Evolutionary conservation across 2,888 invertebrate species (phyloP).

Genomic region (Troides oblongomaculatus): DNA sequence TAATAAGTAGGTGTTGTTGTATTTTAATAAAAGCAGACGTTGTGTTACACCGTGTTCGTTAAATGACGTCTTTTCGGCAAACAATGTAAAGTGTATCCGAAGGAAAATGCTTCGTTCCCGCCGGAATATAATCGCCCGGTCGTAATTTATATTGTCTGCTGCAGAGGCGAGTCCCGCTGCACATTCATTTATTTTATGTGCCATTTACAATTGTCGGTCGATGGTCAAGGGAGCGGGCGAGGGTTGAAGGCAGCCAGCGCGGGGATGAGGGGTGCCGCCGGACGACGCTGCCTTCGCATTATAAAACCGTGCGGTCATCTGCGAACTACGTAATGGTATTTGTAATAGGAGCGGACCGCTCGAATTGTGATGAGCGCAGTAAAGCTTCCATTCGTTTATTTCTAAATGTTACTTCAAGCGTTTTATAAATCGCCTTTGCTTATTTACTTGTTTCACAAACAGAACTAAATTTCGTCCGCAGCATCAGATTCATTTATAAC

Average conservation of each 20-base stretch:
- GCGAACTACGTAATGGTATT: slow-evolving; percentile 77
- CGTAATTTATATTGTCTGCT: slow-evolving; percentile 82
- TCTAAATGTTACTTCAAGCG: slow-evolving; percentile 39
- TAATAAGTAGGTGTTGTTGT: not conserved
- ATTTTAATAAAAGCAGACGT: not conserved
- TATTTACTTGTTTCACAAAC: not conserved
- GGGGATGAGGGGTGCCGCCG: slow-evolving; percentile 48
- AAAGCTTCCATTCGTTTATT: slow-evolving; percentile 68
- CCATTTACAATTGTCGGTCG: slow-evolving; percentile 82
- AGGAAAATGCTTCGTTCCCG: slow-evolving; percentile 78
- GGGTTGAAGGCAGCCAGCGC: slow-evolving; percentile 50
- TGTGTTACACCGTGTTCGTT: slow-evolving; percentile 33
- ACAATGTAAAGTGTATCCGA: slow-evolving; percentile 69
- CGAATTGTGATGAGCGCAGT: slow-evolving; percentile 64
- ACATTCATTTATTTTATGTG: slow-evolving; percentile 82
- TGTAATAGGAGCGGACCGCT: slow-evolving; percentile 71
- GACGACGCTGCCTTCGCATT: slow-evolving; percentile 75
- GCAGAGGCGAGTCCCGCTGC: slow-evolving; percentile 80
- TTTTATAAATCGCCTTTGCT: slow-evolving; percentile 13
- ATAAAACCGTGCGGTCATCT: slow-evolving; percentile 81
- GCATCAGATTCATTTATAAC: not conserved
- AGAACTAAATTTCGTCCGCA: not conserved
- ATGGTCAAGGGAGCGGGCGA: slow-evolving; percentile 78
- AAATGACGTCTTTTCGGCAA: slow-evolving; percentile 53
- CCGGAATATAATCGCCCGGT: slow-evolving; percentile 80